Evolutionary conservation across 2,113 vertebrate species (phyloP).

Genomic region (Coryphaenoides rupestris): DNA sequence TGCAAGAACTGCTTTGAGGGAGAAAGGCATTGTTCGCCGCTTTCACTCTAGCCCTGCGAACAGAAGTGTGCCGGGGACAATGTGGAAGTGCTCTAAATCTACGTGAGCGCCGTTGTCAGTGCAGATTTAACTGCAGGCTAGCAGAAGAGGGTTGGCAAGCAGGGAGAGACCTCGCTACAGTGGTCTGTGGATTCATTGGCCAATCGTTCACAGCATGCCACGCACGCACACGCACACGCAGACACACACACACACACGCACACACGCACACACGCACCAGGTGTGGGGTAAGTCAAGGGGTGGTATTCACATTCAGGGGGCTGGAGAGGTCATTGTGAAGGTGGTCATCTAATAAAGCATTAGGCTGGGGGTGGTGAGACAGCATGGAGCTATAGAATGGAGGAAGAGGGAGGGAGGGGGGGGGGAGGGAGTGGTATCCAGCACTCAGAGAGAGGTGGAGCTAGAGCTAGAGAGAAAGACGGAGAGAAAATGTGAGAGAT

Average conservation of each 20-base stretch:
- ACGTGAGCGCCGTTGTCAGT: slow-evolving; percentile 2
- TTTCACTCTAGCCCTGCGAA: no score
- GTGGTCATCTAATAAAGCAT: slow-evolving; percentile 44
- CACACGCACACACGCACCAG: slow-evolving; percentile 24
- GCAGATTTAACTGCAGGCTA: no score
- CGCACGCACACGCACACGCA: slow-evolving; percentile 6
- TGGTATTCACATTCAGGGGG: slow-evolving; percentile 1
- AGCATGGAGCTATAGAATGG: background rate
- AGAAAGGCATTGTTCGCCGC: no score
- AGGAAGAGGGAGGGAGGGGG: slow-evolving; percentile 3
- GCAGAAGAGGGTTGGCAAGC: slow-evolving; percentile 12
- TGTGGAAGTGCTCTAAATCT: background rate
- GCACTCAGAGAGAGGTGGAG: no score
- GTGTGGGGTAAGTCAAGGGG: slow-evolving; percentile 7
- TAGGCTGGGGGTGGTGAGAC: slow-evolving; percentile 16
- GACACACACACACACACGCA: slow-evolving; percentile 22
- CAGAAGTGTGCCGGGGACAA: no score
- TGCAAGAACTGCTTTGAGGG: no score
- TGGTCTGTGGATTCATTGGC: slow-evolving; percentile 13
- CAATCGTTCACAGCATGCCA: slow-evolving; percentile 6
- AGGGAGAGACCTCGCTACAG: slow-evolving; percentile 9
- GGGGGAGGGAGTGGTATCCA: slow-evolving; percentile 44
- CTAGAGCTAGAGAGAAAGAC: no score
- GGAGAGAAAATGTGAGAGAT: no score
- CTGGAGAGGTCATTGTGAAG: slow-evolving; percentile 34